Base-by-base conservation (phyloP, 2,113 vertebrate species). In the Oncorhynchus tshawytscha region DNA sequence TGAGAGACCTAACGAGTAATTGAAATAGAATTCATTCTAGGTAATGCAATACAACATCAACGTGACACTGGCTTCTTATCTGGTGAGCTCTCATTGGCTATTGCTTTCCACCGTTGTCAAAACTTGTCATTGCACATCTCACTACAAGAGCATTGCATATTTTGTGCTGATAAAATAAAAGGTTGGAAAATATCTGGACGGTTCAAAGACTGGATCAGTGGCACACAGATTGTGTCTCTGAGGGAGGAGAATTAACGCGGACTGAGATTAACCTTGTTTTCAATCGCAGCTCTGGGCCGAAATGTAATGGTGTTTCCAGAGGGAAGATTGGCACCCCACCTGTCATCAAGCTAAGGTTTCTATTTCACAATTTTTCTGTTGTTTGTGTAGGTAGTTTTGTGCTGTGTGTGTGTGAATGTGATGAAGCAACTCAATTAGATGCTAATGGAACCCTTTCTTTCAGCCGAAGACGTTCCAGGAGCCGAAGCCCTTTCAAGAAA, bases 401-500 rank as follows among this genome's bases (percentile, higher is more conserved):
- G 77, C 66, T 78, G 64, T 8, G 34, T 8, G 2, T 34, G 34
- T 34, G 34, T 34, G 34, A 34, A 34, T 70, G 67, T 81, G 22
- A 24, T 5, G 67, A 27, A 57, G 64, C n/a, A 22, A 22, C n/a
- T 22, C 12, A 31, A 1, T 13, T 76, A 34, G 48, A 39, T 59
- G 81, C 67, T 7, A 48, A 15, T 22, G 6, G 20, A 60, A 2
- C 11, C n/a, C 34, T 76, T 79, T 78, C 70, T 89, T 81, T 18
- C 86, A 96, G 96, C 81, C 94, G 95, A 64, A 92, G 92, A 73
- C 93, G 94, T 11, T 97, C 96, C 24, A 94, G 92, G 91, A 99
- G 96, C 87, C 95, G 94, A 92, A 99, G 96, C 87, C 97, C 97
- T n/a, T 92, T 96, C 83, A 96, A 90, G 88, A 97, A 95, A 94